Evolutionary conservation across 2,113 vertebrate species (phyloP), one percentile per base, ranked within the genome.

Genomic region (Triplophysa dalaica): DNA sequence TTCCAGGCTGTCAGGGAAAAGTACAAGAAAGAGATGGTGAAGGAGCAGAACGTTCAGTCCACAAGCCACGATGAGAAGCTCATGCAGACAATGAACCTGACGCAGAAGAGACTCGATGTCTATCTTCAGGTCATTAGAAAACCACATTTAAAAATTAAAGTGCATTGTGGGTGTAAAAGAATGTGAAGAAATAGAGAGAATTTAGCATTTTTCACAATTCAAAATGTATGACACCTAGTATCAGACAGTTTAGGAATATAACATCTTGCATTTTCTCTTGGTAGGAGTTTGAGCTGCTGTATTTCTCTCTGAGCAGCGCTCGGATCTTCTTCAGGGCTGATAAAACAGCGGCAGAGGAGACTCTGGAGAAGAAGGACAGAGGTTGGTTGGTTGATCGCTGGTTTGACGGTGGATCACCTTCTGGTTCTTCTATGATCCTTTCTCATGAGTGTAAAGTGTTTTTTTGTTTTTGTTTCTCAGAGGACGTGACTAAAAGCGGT

Each of bases 311-410:
- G 70, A 99, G 98, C 88, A 99, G 98, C 56, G 97, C 98, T 75
- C 94, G 98, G 78, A 99, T 99, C 85, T 99, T 99, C 94, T 99
- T 99, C 90, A 93, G 98, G 90, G 98, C 97, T 16, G 98, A 99
- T 87, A 97, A 98, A 91, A 98, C 96, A 7, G 97, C 98, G 5
- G 97, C 96, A 50, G 98, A 99, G 90, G 97, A 99, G 91, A 98
- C 86, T 52, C 95, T 95, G 85, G 98, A 99, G 80, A 98, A 96
- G 92, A 99, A 95, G 86, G 96, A 97, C 78, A 95, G 92, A 91
- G 95, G 96, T 96, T 63, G 89, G 93, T 82, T 2, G n/a, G 65
- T 74, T 38, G 26, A 33, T 33, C 4, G 58, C 45, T 66, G 41
- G 26, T 58, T 33, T 38, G 38, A 41, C n/a, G 11, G 19, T 14